A percentile compares a stretch with the other conserved stretches of the same genome.
phyloP scores from a whole-genome alignment of 1,140 invertebrate species.

The Drosophila pectinifera region DNA sequence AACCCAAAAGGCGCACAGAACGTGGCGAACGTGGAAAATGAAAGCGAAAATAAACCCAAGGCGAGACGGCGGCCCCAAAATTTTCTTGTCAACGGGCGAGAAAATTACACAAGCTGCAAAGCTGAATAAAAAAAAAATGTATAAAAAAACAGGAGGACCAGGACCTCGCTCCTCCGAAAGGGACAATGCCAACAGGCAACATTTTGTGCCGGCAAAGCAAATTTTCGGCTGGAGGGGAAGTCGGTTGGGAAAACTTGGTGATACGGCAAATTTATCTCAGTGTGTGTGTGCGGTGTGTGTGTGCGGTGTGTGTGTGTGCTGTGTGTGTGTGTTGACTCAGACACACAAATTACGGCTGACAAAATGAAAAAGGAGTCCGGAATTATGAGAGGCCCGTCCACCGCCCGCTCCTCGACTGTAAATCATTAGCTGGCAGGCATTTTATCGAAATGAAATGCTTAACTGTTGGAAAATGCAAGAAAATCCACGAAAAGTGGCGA shows the following conservation, averaged over 20 bases:
- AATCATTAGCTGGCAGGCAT: slow-evolving; percentile 18
- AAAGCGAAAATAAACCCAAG: slow-evolving; percentile 26
- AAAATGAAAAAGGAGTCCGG: slow-evolving; percentile 53
- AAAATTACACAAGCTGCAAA: slow-evolving; percentile 57
- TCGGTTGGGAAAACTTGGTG: slow-evolving; percentile 24
- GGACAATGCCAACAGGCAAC: slow-evolving; percentile 32
- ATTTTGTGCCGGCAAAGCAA: slow-evolving; percentile 61
- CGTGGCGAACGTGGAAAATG: slow-evolving; percentile 22
- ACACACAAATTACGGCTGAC: slow-evolving; percentile 41
- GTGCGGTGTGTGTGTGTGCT: slow-evolving; percentile 18
- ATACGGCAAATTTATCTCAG: slow-evolving; percentile 58
- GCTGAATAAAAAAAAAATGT: slow-evolving; percentile 8
- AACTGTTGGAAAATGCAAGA: slow-evolving; percentile 9
- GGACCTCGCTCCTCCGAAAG: not conserved
- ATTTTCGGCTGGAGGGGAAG: slow-evolving; percentile 25
- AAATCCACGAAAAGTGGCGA: not conserved
- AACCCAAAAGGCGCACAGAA: not conserved
- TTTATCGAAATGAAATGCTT: slow-evolving; percentile 11
- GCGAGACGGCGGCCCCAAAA: slow-evolving; percentile 17
- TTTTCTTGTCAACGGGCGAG: slow-evolving; percentile 54
- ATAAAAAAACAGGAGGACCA: slow-evolving; percentile 6
- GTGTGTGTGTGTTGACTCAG: slow-evolving; percentile 9
- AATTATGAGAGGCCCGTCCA: slow-evolving; percentile 32
- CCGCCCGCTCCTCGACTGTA: not conserved
- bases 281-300: slow-evolving; percentile 18